Evolutionary conservation across 2,113 vertebrate species (phyloP).

Genomic region (Glaucomys volans): DNA sequence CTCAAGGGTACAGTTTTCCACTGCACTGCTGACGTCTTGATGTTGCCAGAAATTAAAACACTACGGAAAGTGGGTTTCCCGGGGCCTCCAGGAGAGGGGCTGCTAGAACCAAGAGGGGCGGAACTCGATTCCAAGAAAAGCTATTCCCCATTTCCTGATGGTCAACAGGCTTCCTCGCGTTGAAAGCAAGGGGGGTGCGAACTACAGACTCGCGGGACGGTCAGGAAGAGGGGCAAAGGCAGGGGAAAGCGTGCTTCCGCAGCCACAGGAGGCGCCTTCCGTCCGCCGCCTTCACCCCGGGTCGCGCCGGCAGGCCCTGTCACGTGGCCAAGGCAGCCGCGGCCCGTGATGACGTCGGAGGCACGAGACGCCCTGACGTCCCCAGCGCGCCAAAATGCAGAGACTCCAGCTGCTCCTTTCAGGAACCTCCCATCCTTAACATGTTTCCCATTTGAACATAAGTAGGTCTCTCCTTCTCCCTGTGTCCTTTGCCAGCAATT

Average conservation of each 20-base stretch:
- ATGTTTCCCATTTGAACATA: neutral
- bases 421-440: neutral
- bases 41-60: neutral
- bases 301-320: fast-evolving
- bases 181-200: no score
- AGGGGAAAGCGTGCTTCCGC: neutral
- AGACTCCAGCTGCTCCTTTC: neutral
- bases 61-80: neutral
- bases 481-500: neutral
- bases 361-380: neutral
- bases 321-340: neutral
- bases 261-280: fast-evolving
- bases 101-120: neutral
- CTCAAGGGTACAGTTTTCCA: neutral
- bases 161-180: neutral
- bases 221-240: neutral
- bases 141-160: neutral
- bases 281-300: fast-evolving
- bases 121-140: neutral
- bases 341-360: neutral
- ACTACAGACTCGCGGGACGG: neutral
- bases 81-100: fast-evolving
- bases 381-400: neutral
- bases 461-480: no score
- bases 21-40: neutral